phyloP scores from a whole-genome alignment of 2,797 vertebrate genomes.

The Cynopterus sphinx region DNA sequence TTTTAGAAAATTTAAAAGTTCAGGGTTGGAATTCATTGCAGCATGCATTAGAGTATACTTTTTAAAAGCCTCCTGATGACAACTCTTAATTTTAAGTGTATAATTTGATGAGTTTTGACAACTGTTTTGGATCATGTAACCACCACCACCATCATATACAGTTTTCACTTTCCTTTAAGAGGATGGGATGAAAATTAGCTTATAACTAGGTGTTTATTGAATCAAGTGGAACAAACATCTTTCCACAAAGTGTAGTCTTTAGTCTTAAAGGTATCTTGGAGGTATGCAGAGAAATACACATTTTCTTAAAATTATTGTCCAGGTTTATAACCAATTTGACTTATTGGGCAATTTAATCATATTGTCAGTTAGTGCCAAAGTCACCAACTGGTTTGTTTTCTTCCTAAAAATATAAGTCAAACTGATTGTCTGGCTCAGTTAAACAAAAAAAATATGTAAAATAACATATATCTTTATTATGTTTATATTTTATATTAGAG shows the following conservation, averaged over 20 bases:
- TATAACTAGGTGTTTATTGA: neutral
- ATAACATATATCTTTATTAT: neutral
- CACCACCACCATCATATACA: neutral
- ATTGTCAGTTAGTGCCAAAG: neutral
- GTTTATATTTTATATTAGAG: constrained; percentile 51
- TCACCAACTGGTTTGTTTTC: neutral
- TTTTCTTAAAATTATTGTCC: neutral
- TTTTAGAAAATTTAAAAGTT: neutral
- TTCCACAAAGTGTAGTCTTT: neutral
- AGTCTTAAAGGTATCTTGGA: neutral
- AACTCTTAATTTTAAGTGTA: neutral
- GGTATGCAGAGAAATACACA: neutral
- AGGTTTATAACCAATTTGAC: neutral
- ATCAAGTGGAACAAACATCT: neutral
- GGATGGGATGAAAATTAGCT: neutral
- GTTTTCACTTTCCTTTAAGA: neutral
- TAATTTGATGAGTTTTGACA: neutral
- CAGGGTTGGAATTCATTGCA: neutral
- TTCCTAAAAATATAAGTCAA: constrained; percentile 9
- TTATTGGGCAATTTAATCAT: neutral
- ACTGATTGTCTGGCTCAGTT: neutral
- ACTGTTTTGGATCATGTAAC: neutral
- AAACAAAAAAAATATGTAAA: neutral
- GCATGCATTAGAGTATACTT: neutral
- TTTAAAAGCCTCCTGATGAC: neutral